Evolutionary conservation across 35 echinoderm and acorn worm species (phyloP), one percentile per base, ranked within the genome.

Genomic region (Apostichopus parvimensis): DNA sequence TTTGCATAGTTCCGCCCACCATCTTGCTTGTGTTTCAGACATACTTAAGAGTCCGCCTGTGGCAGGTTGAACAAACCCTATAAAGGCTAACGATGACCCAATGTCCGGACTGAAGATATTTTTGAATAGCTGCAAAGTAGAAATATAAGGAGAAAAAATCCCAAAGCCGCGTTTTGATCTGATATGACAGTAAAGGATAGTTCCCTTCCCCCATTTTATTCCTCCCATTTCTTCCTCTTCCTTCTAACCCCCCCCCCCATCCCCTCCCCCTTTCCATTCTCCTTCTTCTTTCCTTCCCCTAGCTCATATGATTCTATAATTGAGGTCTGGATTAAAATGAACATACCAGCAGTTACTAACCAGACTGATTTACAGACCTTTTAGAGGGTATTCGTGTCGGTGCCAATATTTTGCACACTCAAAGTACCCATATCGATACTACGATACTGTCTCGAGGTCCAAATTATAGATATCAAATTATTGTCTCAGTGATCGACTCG

Each of bases 21-120:
- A 98, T 28, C 95, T 86, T 8, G 94, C 95, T 77, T 98, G 97
- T n/a, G 95, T 94, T 92, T 98, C 97, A 0, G 94, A 94, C 97
- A 98, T 98, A 34, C 78, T 94, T 17, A 98, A 80, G 21, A 98
- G 82, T 8, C 97, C 97, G 6, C 97, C 97, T 17, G 97, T 96
- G 0, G 97, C 97, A 78, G 97, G 97, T 70, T 98, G 97, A 15
- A 98, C 90, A 70, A 98, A 98, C 13, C 97, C 97, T 26, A 98
- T 98, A 92, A 98, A 98, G 8, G 97, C 94, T 22, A 98, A 54
- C 0, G 97, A 94, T 10, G 79, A 87, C 5, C 94, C 97, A 14
- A 98, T 83, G 18, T 23, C 61, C n/a, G 97, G 97, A 56, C 84
- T 82, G 82, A 98, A 98, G 17, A 98, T 95, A 88, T 98, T 98